Evolutionary conservation across 2,888 invertebrate genomes (phyloP).

Genomic region (Epistrophe eligans): DNA sequence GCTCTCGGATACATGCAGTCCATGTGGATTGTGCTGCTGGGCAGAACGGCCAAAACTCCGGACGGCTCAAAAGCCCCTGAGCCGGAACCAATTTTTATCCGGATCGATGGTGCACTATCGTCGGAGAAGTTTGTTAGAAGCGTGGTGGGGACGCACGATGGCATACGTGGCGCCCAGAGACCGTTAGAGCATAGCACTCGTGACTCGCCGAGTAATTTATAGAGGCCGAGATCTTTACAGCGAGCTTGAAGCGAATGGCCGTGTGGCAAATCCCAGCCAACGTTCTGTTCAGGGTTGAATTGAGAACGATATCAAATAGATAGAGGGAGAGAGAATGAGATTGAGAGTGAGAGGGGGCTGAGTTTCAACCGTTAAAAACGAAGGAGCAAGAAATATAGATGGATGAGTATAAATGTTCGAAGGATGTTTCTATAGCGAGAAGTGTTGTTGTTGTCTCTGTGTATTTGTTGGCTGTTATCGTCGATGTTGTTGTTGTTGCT

Average conservation of each 20-base stretch:
- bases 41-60: conserved; percentile 91
- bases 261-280: conserved; percentile 90
- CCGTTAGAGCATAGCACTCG: conserved; percentile 92
- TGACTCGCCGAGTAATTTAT: conserved; percentile 92
- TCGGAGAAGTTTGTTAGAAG: conserved; percentile 94
- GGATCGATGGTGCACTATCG: conserved; percentile 92
- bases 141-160: conserved; percentile 94
- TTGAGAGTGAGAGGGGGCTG: background rate
- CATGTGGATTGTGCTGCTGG: conserved; percentile 90
- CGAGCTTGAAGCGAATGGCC: conserved; percentile 90
- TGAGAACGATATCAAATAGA: conserved; percentile 38
- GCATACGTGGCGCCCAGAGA: conserved; percentile 90
- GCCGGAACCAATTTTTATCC: conserved; percentile 90
- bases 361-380: conserved; percentile 45
- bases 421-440: conserved; percentile 19
- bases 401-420: conserved; percentile 23
- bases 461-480: background rate
- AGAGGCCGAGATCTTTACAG: conserved; percentile 92
- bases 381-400: conserved; percentile 22
- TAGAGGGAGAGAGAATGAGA: background rate
- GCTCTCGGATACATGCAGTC: conserved; percentile 92
- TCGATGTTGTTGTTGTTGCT: conserved; percentile 7
- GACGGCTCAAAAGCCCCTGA: conserved; percentile 92
- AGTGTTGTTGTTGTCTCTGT: conserved; percentile 20
- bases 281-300: conserved; percentile 83